These are phyloP conservation scores for Telenomus remus DNA, from an alignment of 1,140 invertebrate genomes.

Conservation along the genomic window DNA sequence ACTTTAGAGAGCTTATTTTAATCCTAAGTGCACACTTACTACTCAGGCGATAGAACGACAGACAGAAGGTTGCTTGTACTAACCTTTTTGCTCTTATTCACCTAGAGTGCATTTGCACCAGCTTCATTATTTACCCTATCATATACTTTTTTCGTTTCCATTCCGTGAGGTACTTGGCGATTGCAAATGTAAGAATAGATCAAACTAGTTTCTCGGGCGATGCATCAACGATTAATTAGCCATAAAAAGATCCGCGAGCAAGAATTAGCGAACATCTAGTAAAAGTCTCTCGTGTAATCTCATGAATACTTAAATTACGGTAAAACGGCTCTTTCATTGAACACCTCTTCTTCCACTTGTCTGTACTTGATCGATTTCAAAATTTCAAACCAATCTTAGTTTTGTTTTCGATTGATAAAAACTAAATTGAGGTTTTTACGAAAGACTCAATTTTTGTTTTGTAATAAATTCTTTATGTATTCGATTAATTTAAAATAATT, in stretches of 20 bases:
- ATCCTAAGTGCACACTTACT: slow-evolving; percentile 68
- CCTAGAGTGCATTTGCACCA: slow-evolving; percentile 65
- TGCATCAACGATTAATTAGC: slow-evolving; percentile 20
- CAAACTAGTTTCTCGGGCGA: slow-evolving; percentile 1
- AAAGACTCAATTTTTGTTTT: too few species aligned
- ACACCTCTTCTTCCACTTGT: too few species aligned
- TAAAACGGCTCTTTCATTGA: too few species aligned
- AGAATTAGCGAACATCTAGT: slow-evolving; percentile 6
- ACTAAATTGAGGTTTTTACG: too few species aligned
- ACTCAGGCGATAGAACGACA: slow-evolving; percentile 49
- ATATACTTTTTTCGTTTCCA: slow-evolving; percentile 59
- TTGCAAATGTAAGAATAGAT: slow-evolving; percentile 19
- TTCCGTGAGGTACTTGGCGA: slow-evolving; percentile 24
- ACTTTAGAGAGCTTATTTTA: slow-evolving; percentile 70
- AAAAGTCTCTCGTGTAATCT: not conserved
- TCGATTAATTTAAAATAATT: too few species aligned
- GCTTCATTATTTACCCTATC: slow-evolving; percentile 69
- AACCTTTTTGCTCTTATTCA: slow-evolving; percentile 50
- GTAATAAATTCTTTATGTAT: too few species aligned
- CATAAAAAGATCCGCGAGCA: slow-evolving; percentile 10
- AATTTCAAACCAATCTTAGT: too few species aligned
- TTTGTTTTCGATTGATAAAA: too few species aligned
- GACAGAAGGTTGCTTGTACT: slow-evolving; percentile 49
- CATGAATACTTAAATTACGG: slow-evolving; percentile 6
- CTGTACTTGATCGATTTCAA: too few species aligned